Evolutionary conservation across 64 coral and sea anemone species (phyloP), one percentile per base, ranked within the genome.

Genomic region (Dendrophyllia cribrosa): DNA sequence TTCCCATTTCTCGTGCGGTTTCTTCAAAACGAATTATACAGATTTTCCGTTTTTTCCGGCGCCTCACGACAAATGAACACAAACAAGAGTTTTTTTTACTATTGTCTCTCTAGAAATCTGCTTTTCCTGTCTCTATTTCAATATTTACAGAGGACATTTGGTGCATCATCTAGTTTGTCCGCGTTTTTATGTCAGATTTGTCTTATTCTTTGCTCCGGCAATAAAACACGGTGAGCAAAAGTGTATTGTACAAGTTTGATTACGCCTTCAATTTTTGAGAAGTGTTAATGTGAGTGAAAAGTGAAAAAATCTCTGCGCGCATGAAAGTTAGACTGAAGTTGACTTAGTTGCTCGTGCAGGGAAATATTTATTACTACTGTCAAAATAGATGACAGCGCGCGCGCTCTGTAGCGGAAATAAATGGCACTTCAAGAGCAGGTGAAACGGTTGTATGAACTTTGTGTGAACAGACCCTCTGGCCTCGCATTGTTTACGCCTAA

Each of bases 291-390:
- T 6, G 53, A 7, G 53, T 56, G 7, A 6, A 56, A 56, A 56
- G 53, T 75, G 72, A 20, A 75, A 75, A 50, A 75, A 8, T 50
- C 72, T 75, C 47, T 49, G 46, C 47, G 43, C 20, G 72, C 72
- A 48, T 75, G 72, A 9, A 48, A 75, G 43, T 75, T 15, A 50
- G 20, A 8, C 12, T 75, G 5, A 84, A 68, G 80, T 84, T 84
- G 16, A 68, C 80, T 22, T 84, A 65, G 80, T 49, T 68, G 60
- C 22, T 48, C 43, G 9, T n/a, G 45, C n/a, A 5, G 80, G 80
- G 43, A 66, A 67, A 84, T 50, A 51, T 84, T 83, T 84, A 84
- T 67, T 84, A 50, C 63, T 51, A 15, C 62, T 84, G 60, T 83
- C 79, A 83, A 83, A 83, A 66, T 21, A 59, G 59, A 20, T 84